phyloP scores from a whole-genome alignment of 2,113 vertebrate species.

The Lophotis ruficrista region DNA sequence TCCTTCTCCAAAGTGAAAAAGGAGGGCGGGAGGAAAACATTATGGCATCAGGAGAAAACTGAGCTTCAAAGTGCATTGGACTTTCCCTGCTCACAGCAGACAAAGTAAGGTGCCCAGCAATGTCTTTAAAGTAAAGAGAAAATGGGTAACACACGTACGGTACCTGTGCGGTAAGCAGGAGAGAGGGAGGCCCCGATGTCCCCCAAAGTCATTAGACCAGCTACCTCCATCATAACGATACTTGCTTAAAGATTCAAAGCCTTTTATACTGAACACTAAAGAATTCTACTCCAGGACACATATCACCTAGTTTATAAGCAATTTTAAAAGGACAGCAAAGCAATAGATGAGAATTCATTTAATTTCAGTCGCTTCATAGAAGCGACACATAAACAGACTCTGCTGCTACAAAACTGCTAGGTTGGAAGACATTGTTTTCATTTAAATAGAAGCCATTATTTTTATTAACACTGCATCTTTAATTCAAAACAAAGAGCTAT shows the following conservation, averaged over 20 bases:
- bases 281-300: not conserved
- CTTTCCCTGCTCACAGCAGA: not conserved
- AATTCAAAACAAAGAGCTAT: not conserved
- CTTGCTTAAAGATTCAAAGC: not conserved
- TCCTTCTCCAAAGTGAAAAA: not conserved
- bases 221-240: accelerated
- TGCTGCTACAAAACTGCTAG: not conserved
- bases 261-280: not conserved
- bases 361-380: not conserved
- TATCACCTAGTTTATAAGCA: not conserved
- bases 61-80: not conserved
- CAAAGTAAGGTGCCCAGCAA: not conserved
- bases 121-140: not conserved
- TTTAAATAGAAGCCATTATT: not conserved
- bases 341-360: not conserved
- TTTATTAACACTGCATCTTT: not conserved
- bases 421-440: not conserved
- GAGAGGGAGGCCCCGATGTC: not conserved
- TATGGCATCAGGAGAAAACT: not conserved
- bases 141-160: not conserved
- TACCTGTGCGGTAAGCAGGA: not conserved
- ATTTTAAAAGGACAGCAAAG: not conserved
- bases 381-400: not conserved
- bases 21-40: not conserved
- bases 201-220: too few species aligned